Evolutionary conservation across 2,888 invertebrate species (phyloP).

Genomic region (Protodeltote pygarga): DNA sequence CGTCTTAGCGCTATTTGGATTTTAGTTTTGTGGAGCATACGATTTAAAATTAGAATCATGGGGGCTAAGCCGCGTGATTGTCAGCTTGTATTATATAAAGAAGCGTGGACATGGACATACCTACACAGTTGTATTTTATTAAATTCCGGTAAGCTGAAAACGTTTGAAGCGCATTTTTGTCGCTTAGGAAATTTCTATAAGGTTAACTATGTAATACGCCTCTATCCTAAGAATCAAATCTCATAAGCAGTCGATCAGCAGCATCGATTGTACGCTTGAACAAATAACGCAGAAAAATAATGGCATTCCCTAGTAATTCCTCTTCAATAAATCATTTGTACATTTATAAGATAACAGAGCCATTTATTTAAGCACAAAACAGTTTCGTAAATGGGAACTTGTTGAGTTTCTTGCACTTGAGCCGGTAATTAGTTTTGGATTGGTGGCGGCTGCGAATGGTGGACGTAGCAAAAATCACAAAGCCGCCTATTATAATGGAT

Average conservation of each 20-base stretch:
- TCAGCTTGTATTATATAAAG: too few species aligned
- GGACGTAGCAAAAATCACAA: slow-evolving; percentile 67
- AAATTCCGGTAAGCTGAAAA: too few species aligned
- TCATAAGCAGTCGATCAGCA: background rate
- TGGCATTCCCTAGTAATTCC: background rate
- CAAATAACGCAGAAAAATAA: slow-evolving; percentile 1
- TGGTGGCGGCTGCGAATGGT: slow-evolving; percentile 48
- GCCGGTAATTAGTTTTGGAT: slow-evolving; percentile 72
- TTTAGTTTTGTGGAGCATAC: too few species aligned
- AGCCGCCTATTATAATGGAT: slow-evolving; percentile 64
- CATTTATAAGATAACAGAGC: slow-evolving; percentile 6
- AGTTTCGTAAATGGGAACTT: slow-evolving; percentile 49
- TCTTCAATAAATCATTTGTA: slow-evolving; percentile 4
- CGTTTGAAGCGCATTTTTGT: too few species aligned
- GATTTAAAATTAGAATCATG: too few species aligned
- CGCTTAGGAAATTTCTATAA: too few species aligned
- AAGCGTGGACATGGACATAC: too few species aligned
- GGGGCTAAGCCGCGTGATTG: too few species aligned
- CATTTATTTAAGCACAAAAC: slow-evolving; percentile 27
- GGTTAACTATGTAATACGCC: too few species aligned
- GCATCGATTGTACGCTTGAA: background rate
- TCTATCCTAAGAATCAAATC: too few species aligned
- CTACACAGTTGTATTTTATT: too few species aligned
- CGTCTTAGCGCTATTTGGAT: too few species aligned
- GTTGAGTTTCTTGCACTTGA: slow-evolving; percentile 59